phyloP scores from a whole-genome alignment of 2,888 invertebrate species.

The Tachina fera region DNA sequence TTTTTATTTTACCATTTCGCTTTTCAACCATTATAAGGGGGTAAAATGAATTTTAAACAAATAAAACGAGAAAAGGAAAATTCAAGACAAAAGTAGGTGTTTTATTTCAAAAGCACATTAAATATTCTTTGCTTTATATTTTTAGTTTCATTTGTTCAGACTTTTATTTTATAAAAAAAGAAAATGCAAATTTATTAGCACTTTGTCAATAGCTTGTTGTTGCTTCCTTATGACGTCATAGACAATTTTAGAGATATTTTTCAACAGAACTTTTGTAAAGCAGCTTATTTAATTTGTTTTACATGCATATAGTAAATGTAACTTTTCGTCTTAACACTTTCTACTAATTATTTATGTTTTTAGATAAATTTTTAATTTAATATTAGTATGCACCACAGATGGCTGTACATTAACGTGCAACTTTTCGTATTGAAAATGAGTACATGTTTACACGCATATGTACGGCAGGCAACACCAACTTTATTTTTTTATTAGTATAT shows the following conservation, averaged over 20 bases:
- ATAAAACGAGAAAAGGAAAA: not conserved
- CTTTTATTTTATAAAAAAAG: constrained; percentile 6
- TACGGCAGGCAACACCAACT: not conserved
- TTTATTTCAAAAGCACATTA: not conserved
- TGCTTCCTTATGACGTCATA: constrained; percentile 58
- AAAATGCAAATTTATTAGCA: constrained; percentile 18
- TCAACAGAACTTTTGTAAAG: not conserved
- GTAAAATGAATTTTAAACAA: not conserved
- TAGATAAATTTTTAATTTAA: not conserved
- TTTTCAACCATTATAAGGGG: not conserved
- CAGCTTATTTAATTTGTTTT: not conserved
- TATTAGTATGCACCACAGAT: too few species aligned
- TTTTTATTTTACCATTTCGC: not conserved
- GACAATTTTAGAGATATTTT: not conserved
- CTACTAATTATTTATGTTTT: not conserved
- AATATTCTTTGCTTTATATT: constrained; percentile 15
- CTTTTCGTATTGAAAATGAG: not conserved
- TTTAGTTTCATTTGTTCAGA: constrained; percentile 10
- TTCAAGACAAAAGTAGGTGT: not conserved
- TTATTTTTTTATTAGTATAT: too few species aligned
- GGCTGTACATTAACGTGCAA: too few species aligned
- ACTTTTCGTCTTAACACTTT: not conserved
- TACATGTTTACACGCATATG: not conserved
- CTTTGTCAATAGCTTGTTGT: constrained; percentile 29
- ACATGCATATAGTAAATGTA: not conserved